phyloP scores from a whole-genome alignment of 2,113 vertebrate genomes.

The Pontoporia blainvillei region DNA sequence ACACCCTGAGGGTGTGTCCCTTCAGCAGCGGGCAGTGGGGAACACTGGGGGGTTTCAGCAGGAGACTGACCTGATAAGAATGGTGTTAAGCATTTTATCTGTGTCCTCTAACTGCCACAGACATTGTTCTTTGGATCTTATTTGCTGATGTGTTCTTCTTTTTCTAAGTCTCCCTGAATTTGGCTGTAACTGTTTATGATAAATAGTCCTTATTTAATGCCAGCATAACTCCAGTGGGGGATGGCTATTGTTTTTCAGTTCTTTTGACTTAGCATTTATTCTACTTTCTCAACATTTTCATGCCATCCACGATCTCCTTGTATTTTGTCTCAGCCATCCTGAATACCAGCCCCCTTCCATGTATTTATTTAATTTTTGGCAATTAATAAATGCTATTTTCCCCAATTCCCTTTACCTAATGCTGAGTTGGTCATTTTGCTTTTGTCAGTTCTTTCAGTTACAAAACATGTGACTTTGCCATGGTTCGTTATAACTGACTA shows the following conservation, averaged over 20 bases:
- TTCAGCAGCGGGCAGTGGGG: not conserved
- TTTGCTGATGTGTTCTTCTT: not conserved
- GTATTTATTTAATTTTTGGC: not conserved
- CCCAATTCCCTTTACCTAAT: not conserved
- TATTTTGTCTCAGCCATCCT: slow-evolving; percentile 25
- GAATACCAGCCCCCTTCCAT: not conserved
- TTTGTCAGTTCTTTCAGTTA: slow-evolving; percentile 42
- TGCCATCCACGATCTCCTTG: not conserved
- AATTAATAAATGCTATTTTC: slow-evolving; percentile 31
- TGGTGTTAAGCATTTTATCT: not conserved
- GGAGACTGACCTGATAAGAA: not conserved
- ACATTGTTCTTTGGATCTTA: not conserved
- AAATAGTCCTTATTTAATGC: not conserved
- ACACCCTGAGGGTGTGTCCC: not conserved
- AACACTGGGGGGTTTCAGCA: not conserved
- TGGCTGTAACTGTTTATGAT: not conserved
- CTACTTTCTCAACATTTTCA: not conserved
- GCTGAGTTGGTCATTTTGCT: slow-evolving; percentile 1
- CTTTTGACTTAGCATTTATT: not conserved
- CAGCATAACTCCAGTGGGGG: not conserved
- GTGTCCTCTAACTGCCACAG: not conserved
- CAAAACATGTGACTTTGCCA: slow-evolving; percentile 35
- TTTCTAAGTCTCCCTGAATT: not conserved
- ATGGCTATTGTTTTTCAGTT: not conserved
- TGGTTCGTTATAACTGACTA: slow-evolving; percentile 62